These are phyloP conservation scores for Eristalis intricaria DNA, from an alignment of 2,888 invertebrate genomes.

Conservation along the genomic window DNA sequence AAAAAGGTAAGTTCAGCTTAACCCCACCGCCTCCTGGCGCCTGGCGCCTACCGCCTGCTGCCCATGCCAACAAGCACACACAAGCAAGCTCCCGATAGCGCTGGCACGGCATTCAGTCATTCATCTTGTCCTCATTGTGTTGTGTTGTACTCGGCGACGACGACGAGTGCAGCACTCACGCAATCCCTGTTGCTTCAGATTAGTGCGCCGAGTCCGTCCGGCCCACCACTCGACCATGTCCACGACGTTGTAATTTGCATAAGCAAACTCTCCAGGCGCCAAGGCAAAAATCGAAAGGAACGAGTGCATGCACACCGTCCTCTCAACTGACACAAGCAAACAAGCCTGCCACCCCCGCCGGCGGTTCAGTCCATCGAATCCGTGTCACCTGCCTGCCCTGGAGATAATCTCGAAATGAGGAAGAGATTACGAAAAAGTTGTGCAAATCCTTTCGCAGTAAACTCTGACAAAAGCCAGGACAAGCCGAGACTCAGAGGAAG, in stretches of 20 bases:
- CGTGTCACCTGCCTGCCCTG: constrained; percentile 48
- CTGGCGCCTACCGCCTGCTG: too few relatives aligned
- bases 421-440: constrained; percentile 54
- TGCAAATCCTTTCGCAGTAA: constrained; percentile 37
- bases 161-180: not conserved
- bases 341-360: constrained; percentile 1
- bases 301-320: not conserved
- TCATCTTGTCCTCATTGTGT: constrained; percentile 15
- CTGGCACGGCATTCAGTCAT: constrained; percentile 52
- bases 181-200: constrained; percentile 59
- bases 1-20: constrained; percentile 54
- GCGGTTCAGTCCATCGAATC: constrained; percentile 53
- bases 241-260: constrained; percentile 54
- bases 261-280: constrained; percentile 27
- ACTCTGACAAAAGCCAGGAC: constrained; percentile 16
- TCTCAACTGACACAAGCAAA: constrained; percentile 34
- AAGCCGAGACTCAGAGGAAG: not conserved
- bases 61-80: not conserved
- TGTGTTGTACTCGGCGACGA: not conserved
- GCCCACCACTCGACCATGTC: constrained; percentile 28
- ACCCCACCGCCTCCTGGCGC: constrained; percentile 3
- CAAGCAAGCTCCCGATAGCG: not conserved
- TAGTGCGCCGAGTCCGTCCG: constrained; percentile 29
- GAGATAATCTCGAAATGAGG: constrained; percentile 53
- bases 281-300: not conserved